These are phyloP conservation scores for Laodelphax striatellus DNA, from an alignment of 1,140 invertebrate genomes.

Conservation along the genomic window DNA sequence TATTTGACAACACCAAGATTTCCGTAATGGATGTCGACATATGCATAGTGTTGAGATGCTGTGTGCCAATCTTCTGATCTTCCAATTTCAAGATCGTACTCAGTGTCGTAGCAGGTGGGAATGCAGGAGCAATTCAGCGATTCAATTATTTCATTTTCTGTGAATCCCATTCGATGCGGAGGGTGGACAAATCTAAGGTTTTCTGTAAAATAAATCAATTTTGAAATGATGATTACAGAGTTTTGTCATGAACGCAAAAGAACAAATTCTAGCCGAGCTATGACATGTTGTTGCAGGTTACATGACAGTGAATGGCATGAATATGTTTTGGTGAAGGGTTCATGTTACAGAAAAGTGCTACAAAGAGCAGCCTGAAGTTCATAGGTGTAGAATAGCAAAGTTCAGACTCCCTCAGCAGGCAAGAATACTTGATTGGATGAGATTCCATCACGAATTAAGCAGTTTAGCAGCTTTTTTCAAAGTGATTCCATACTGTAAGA, in stretches of 20 bases:
- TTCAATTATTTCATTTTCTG: conserved; percentile 2
- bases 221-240: not conserved
- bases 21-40: conserved; percentile 22
- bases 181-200: conserved; percentile 15
- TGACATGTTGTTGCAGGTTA: no score
- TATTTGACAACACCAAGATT: conserved; percentile 20
- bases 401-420: no score
- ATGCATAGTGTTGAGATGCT: conserved; percentile 2
- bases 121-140: conserved; percentile 21
- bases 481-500: no score
- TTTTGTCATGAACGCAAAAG: not conserved
- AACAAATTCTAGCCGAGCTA: no score
- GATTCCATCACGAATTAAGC: no score
- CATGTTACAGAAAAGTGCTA: no score
- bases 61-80: conserved; percentile 9
- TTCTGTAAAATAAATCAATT: not conserved
- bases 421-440: no score
- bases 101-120: conserved; percentile 20
- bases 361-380: no score
- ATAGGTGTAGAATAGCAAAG: no score
- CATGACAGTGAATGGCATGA: no score
- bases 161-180: conserved; percentile 16
- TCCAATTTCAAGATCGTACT: conserved; percentile 16
- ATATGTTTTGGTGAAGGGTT: no score
- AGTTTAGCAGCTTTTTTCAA: no score